Base-by-base conservation (phyloP, 2,888 invertebrate genomes). In the Leptopilina myrica region DNA sequence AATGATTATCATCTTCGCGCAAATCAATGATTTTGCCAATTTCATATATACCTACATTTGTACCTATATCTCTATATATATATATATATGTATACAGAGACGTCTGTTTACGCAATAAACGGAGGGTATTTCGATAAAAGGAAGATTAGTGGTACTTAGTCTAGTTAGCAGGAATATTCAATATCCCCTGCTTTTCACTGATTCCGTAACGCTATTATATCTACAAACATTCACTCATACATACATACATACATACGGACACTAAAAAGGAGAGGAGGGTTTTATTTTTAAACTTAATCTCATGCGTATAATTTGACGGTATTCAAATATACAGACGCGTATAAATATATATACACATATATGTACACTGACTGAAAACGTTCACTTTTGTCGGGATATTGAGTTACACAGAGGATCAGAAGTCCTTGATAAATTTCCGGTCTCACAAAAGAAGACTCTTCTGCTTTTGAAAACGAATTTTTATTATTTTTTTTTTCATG, bases 1-100 rank as follows among this genome's bases (percentile, higher is more conserved):
- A 73, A 73, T 73, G 56, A 73, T 73, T 33, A 73, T 56, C 56
- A 73, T 73, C 49, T 33, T 73, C 73, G 73, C 73, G 73, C 73
- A 73, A 73, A 73, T 73, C 73, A 73, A 73, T 73, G 73, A 73
- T 73, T 73, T 49, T 15, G 33, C 73, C 73, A 73, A 73, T 69
- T 69, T 69, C 69, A 69, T 43, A 43, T 73, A 33, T 33, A 20
- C 20, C 20, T 20, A 20, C 20, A 20, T 20, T 20, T 20, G 20
- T 20, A 20, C 20, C 20, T 1, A 20, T 20, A 20, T 1, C 0
- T 20, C 0, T 20, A 20, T 20, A 20, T 1, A 20, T 20, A 20
- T 1, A 20, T 20, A 20, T 20, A 20, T 20, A 20, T 20, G 1
- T 33, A 3, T 33, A 33, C 3, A 33, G 0, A 33, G 33, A 3